These are phyloP conservation scores for Gymnocephalus cernua DNA, from an alignment of 2,113 vertebrate species.

Conservation along the genomic window DNA sequence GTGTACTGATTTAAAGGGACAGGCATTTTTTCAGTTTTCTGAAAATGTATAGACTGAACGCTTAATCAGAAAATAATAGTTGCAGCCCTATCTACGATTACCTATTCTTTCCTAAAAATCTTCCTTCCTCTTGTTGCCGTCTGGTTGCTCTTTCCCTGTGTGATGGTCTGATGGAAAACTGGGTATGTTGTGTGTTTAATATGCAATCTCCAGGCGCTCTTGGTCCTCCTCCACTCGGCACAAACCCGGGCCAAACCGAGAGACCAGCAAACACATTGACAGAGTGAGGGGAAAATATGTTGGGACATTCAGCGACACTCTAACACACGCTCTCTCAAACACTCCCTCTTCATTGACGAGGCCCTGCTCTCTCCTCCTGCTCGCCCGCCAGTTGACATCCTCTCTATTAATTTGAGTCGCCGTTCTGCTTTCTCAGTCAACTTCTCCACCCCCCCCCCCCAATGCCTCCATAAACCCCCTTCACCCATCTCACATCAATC, in stretches of 20 bases:
- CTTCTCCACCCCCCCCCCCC: conserved; percentile 43
- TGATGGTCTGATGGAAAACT: conserved; percentile 21
- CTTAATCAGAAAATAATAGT: not conserved
- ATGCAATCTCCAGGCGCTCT: conserved; percentile 19
- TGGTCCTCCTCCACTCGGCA: conserved; percentile 27
- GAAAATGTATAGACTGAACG: not conserved
- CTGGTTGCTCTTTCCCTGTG: not conserved
- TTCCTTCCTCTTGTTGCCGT: not conserved
- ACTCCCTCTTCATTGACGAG: conserved; percentile 72
- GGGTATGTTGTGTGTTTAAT: conserved; percentile 37
- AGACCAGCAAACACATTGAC: conserved; percentile 69
- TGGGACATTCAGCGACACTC: conserved; percentile 65
- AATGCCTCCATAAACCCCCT: conserved; percentile 63
- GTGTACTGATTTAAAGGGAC: not conserved
- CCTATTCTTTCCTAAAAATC: too few relatives aligned
- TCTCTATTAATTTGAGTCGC: conserved; percentile 76
- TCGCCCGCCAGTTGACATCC: conserved; percentile 79
- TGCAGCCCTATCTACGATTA: not conserved
- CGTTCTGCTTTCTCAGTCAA: conserved; percentile 71
- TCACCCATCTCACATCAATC: conserved; percentile 74
- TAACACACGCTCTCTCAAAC: conserved; percentile 58
- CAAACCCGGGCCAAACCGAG: conserved; percentile 27
- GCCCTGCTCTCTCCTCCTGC: conserved; percentile 74
- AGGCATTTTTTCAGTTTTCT: not conserved
- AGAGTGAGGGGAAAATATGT: conserved; percentile 74